Evolutionary conservation across 1,140 invertebrate species (phyloP), one percentile per base, ranked within the genome.

Genomic region (Vanessa atalanta): DNA sequence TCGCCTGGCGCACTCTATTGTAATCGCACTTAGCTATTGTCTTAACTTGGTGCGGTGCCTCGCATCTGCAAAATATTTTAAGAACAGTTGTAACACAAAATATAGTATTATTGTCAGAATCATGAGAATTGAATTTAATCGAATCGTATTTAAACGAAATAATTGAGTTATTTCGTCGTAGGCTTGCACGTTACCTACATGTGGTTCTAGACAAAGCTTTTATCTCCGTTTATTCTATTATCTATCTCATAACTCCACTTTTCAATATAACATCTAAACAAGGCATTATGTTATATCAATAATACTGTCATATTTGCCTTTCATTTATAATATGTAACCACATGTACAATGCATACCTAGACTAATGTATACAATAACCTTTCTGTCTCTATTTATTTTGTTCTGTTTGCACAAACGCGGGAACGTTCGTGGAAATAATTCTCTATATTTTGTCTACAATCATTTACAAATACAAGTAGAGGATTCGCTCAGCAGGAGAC

Each of bases 351-450:
- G 74, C 72, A 78, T 84, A 81, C 75, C 75, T 79, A 78, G 75
- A 67, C 75, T 70, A 80, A 76, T 79, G 64, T 82, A 83, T 88
- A 76, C 83, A 85, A 79, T 82, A 79, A 83, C 70, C 80, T 82
- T 80, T 79, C 77, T 76, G 70, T 77, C 76, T 82, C 64, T 83
- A 75, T 85, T 84, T 87, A 76, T 84, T 73, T 82, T 79, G 72
- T 75, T 66, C 55, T 89, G 83, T 88, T 91, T 91, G 82, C 80
- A 87, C 81, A 86, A 87, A 73, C 76, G 75, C 68, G 75, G 76
- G 77, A 79, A 78, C 75, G 75, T 87, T 85, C 82, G 66, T 72
- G 76, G 81, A 84, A 86, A 89, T 86, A 83, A 86, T 88, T 87
- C 83, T 86, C 84, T 78, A 86, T 43, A 43, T 43, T 87, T 87